Evolutionary conservation across 2,113 vertebrate species (phyloP), one percentile per base, ranked within the genome.

Genomic region (Oncorhynchus masou): DNA sequence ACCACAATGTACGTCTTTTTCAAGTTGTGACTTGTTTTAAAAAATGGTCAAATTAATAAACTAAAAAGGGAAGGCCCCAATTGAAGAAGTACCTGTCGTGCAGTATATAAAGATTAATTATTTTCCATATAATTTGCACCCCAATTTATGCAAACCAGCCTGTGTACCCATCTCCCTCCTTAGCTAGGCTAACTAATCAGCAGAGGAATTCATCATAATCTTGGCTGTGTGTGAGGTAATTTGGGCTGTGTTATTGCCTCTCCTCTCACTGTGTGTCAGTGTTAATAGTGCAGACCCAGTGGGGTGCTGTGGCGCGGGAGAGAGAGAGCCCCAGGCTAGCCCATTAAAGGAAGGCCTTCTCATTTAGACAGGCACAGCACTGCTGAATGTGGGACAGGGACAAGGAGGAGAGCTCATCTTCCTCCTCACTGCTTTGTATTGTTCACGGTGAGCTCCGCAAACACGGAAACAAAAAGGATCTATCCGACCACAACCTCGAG

Each of bases 141-240:
- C 1, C 16, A 75, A 85, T 81, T 77, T 68, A 19, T 57, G 73
- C 24, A 73, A 64, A 80, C 67, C 81, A 79, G 81, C 85, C 82
- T 68, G 79, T 77, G 83, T 81, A 80, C 79, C 79, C 81, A 69
- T 84, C 87, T 84, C 88, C 84, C 79, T 81, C 78, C 79, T 88
- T 79, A 67, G 11, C 62, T 12, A 27, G 24, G 68, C 84, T 84
- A 86, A 87, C 88, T 88, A 90, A 89, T 89, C 86, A 86, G 80
- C 73, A 39, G 74, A 78, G 80, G 85, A 78, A 91, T 91, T 85
- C 85, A 89, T 91, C 91, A 91, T 89, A 3, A 62, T 60, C 59
- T 62, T 79, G 77, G 74, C 79, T 86, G 81, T 79, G 80, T 75
- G 45, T 49, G 65, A 7, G 51, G 51, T 54, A 5, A 54, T 54